These are phyloP conservation scores for Catamblyrhynchus diadema DNA, from an alignment of 2,797 vertebrate genomes.

Conservation along the genomic window DNA sequence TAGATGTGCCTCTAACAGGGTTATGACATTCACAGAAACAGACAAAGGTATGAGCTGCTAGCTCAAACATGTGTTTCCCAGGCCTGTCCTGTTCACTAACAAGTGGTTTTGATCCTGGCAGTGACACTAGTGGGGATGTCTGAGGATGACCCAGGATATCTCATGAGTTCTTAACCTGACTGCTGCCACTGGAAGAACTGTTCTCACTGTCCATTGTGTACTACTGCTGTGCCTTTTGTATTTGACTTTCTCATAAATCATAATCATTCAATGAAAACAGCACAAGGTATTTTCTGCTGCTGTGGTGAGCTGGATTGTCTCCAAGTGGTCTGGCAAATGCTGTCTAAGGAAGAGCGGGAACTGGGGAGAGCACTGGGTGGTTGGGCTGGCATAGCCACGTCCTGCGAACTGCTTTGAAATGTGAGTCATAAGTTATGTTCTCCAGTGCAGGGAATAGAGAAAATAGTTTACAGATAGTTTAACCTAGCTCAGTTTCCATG, in stretches of 20 bases:
- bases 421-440: background rate
- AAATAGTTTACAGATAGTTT: background rate
- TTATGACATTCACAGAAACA: background rate
- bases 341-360: background rate
- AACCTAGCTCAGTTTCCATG: background rate
- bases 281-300: background rate
- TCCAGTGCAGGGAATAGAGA: background rate
- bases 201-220: background rate
- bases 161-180: background rate
- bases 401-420: background rate
- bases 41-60: background rate
- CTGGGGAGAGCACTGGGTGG: rapidly evolving
- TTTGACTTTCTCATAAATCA: background rate
- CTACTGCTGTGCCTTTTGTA: background rate
- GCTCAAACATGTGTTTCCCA: background rate
- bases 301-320: background rate
- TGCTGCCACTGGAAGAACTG: background rate
- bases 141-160: background rate
- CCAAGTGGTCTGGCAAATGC: background rate
- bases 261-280: background rate
- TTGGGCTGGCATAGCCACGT: background rate
- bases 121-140: background rate
- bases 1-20: background rate
- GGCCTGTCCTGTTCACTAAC: background rate
- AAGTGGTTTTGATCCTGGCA: background rate